Base-by-base conservation (phyloP, 1,140 invertebrate species). In the Drosophila kepulauana region DNA sequence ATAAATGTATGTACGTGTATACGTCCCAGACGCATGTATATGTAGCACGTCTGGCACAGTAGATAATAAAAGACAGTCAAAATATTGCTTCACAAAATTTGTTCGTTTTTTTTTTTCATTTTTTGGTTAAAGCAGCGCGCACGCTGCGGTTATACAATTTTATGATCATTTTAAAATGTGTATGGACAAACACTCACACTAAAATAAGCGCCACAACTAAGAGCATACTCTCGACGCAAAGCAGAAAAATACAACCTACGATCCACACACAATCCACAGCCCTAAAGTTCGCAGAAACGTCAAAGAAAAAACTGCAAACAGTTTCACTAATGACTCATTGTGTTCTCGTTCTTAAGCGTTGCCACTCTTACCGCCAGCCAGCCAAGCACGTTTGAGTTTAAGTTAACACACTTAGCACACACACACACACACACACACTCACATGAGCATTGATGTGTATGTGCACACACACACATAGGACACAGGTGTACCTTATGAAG, bases 311-410 rank as follows among this genome's bases (percentile, higher is more conserved):
- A 46, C 70, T 67, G 64, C 56, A 67, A 59, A 75, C 52, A 58
- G 54, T 65, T 64, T 51, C 13, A 38, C 38, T 65, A 65, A 65
- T 71, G 61, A 75, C 45, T 72, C 68, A 71, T 71, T 56, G 25
- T 41, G 28, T 65, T 45, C 52, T 54, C 35, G 35, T 48, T 71
- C 54, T 71, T 57, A 64, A 43, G 59, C 61, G 49, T 41, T 48
- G 68, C 43, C 68, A 48, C 28, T 45, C 13, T 33, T 25, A 49
- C 11, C n/a, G 45, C 8, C 52, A 56, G 57, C 28, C 65, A 69
- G 20, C 20, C 20, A 25, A 25, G 20, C 20, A 25, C 57, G 71
- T 69, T 69, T n/a, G 10, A 54, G 33, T 69, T 56, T 63, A 43
- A 61, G 54, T 16, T 65, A 56, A 64, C 57, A 56, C 48, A 59